Evolutionary conservation across 53 echinoderm and acorn worm genomes (phyloP).

Genomic region (Luidia sarsii): DNA sequence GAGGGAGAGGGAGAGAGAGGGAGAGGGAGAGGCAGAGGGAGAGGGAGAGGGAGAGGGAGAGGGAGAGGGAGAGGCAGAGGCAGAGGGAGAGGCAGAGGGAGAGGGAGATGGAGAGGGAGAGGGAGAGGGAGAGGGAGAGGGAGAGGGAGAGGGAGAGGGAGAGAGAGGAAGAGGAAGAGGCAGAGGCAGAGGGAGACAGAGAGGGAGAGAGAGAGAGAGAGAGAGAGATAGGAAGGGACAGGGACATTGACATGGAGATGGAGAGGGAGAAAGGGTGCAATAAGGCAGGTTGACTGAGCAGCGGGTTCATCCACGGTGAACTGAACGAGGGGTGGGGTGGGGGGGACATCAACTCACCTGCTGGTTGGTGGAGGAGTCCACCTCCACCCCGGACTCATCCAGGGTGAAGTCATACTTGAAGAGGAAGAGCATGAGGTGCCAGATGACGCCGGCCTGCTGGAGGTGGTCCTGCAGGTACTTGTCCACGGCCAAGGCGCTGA

Average conservation of each 20-base stretch:
- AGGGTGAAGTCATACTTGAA: conserved; percentile 99
- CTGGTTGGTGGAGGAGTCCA: conserved; percentile 75
- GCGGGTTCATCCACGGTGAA: not conserved
- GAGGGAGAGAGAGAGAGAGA: too few relatives aligned
- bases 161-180: not conserved
- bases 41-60: conserved; percentile 3
- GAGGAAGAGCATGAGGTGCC: conserved; percentile 94
- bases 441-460: conserved; percentile 90
- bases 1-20: conserved; percentile 4
- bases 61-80: not conserved
- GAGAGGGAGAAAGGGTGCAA: not conserved
- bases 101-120: too few relatives aligned
- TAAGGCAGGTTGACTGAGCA: not conserved
- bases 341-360: too few relatives aligned
- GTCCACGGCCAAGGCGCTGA: conserved; percentile 96
- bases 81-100: not conserved
- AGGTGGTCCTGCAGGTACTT: conserved; percentile 93
- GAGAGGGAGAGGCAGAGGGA: not conserved
- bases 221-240: too few relatives aligned
- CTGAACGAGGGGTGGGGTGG: too few relatives aligned
- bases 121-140: not conserved
- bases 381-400: conserved; percentile 92
- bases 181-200: too few relatives aligned
- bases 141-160: not conserved
- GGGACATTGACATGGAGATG: too few relatives aligned